Evolutionary conservation across 30 jellyfish, hydroid and myxozoan genomes (phyloP).

Genomic region (Aurelia sp.): DNA sequence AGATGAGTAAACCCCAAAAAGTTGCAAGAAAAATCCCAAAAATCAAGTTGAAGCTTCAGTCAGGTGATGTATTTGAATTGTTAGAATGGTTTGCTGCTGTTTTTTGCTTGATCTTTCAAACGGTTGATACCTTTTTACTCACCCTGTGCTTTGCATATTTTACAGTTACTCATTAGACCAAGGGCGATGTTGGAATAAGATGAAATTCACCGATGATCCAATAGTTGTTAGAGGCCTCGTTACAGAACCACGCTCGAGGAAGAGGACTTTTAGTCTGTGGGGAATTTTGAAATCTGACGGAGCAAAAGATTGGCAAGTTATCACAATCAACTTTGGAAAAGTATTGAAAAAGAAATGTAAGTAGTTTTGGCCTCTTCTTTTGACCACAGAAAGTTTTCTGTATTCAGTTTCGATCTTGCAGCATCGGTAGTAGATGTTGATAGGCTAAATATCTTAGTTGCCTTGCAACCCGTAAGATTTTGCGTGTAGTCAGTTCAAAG

Average conservation of each 20-base stretch:
- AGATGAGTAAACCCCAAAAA: too few relatives aligned
- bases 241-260: slow-evolving; percentile 87
- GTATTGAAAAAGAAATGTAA: slow-evolving; percentile 71
- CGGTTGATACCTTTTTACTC: too few relatives aligned
- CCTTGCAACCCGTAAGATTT: too few relatives aligned
- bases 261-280: slow-evolving; percentile 88
- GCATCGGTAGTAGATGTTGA: too few relatives aligned
- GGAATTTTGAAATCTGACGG: slow-evolving; percentile 52
- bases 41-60: too few relatives aligned
- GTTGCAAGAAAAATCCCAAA: too few relatives aligned
- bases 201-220: slow-evolving; percentile 76
- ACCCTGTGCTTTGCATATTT: neutral
- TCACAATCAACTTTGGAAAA: slow-evolving; percentile 83
- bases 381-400: too few relatives aligned
- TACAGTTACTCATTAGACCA: slow-evolving; percentile 86
- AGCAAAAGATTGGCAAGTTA: slow-evolving; percentile 76
- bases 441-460: too few relatives aligned
- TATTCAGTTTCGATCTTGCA: too few relatives aligned
- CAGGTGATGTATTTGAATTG: slow-evolving; percentile 50
- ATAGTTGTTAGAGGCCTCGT: slow-evolving; percentile 76
- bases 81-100: slow-evolving; percentile 75
- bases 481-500: too few relatives aligned
- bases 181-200: slow-evolving; percentile 88
- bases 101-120: neutral
- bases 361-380: neutral